Base-by-base conservation (phyloP, 2,888 invertebrate species). In the Meloe dianella region DNA sequence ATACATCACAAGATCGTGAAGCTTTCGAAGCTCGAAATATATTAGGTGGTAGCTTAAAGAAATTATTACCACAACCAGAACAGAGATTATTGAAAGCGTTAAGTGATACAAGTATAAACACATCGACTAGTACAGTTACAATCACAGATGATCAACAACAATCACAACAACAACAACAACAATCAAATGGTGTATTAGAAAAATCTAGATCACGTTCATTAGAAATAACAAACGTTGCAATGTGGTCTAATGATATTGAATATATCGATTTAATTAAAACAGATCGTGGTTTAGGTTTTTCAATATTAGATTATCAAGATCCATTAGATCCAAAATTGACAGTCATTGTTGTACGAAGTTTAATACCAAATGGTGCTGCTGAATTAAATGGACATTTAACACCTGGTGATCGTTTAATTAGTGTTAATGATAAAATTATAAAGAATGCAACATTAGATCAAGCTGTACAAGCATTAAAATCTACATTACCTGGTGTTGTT, bases 321-420 rank as follows among this genome's bases (percentile, higher is more conserved):
- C 98, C 98, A 51, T 87, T 97, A 80, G 97, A 98, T 86, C 91
- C 96, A 65, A 92, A 92, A 78, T 95, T 96, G 79, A 97, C 97
- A 74, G 97, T 98, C 75, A 98, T 98, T 84, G 97, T 98, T 71
- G 96, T 98, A 76, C 90, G 97, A 77, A 97, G 97, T 81, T 88
- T 99, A 74, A 98, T 99, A 64, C 98, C 98, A 35, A 97, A 97
- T 66, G 99, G 99, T 38, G 94, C 96, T n/a, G 99, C 99, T 17
- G 96, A 97, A 85, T 90, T 92, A 74, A 96, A 96, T 81, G 97
- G 97, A 51, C 90, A 95, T 67, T 90, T 99, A 71, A 94, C 96
- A 74, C 98, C 98, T 0, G 99, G 99, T 27, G 98, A 81, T 70
- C 69, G 98, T 73, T 88, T 96, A 27, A 89, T 95, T 78, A 94